Evolutionary conservation across 2,797 vertebrate species (phyloP).

Genomic region (Novumbra hubbsi): DNA sequence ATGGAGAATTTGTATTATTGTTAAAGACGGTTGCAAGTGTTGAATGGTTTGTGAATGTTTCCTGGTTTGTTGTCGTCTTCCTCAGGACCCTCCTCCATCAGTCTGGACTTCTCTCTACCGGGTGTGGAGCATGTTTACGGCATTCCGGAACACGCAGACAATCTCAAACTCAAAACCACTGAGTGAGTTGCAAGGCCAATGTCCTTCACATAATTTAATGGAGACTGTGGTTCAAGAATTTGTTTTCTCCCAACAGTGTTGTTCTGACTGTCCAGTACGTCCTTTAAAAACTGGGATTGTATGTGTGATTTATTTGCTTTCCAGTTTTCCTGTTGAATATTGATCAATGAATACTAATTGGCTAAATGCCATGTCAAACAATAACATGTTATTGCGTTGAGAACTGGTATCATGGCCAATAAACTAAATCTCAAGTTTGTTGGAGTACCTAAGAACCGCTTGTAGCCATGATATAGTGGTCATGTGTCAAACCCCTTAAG

Average conservation of each 20-base stretch:
- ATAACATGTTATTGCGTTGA: neutral
- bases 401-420: neutral
- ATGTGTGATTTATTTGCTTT: conserved; percentile 1
- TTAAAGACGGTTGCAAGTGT: neutral
- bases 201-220: neutral
- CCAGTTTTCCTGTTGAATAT: neutral
- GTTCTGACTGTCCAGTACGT: neutral
- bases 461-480: too few species aligned
- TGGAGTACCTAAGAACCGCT: too few species aligned
- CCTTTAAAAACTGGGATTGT: neutral
- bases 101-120: conserved; percentile 90
- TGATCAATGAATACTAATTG: neutral
- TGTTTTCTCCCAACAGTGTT: neutral
- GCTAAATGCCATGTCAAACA: too few species aligned
- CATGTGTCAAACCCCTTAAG: neutral
- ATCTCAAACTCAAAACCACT: conserved; percentile 84
- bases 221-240: neutral
- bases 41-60: neutral
- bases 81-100: conserved; percentile 85
- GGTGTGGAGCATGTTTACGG: conserved; percentile 91
- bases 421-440: too few species aligned
- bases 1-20: neutral
- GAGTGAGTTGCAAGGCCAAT: conserved; percentile 74
- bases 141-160: conserved; percentile 90
- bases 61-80: neutral